Evolutionary conservation across 1,140 invertebrate species (phyloP), one percentile per base, ranked within the genome.

Genomic region (Musca vetustissima): DNA sequence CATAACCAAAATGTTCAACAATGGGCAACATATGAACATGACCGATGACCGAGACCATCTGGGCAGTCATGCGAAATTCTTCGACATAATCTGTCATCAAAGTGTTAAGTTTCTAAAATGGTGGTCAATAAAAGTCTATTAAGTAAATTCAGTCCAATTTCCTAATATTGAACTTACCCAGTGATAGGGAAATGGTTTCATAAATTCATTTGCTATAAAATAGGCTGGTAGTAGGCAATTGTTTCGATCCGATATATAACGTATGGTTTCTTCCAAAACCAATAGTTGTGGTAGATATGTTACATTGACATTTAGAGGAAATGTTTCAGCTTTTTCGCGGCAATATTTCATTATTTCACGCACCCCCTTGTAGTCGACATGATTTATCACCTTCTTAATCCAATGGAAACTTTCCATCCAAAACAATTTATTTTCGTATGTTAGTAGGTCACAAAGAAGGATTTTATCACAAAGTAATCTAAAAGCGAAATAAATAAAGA

Each of bases 191-290:
- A 76, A 92, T 90, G 75, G 95, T 90, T 47, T 92, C 90, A 84
- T 98, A 94, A 98, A 91, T 85, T 98, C 96, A 84, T 96, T 97
- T 0, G 97, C 91, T 70, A 98, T 93, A 72, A 98, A 93, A 83
- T 98, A 98, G 19, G 92, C 93, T 14, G 97, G 97, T 50, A 98
- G 83, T 11, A 98, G 84, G 77, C 94, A 96, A 4, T 92, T 91
- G 84, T 96, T 94, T 28, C 96, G 86, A 80, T 98, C 93, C 84
- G 98, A 94, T 74, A 98, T 97, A 73, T 93, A 91, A 73, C 92
- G 88, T 59, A 97, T 88, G 3, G 97, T 88, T 78, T 89, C 88
- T 75, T 92, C 87, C 15, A 96, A 83, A n/a, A 89, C 91, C 76
- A 90, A 89, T 36, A 95, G 84, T 83, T 95, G 93, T 8, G 91